Evolutionary conservation across 2,888 invertebrate species (phyloP), one percentile per base, ranked within the genome.

Genomic region (Hedychridium roseum): DNA sequence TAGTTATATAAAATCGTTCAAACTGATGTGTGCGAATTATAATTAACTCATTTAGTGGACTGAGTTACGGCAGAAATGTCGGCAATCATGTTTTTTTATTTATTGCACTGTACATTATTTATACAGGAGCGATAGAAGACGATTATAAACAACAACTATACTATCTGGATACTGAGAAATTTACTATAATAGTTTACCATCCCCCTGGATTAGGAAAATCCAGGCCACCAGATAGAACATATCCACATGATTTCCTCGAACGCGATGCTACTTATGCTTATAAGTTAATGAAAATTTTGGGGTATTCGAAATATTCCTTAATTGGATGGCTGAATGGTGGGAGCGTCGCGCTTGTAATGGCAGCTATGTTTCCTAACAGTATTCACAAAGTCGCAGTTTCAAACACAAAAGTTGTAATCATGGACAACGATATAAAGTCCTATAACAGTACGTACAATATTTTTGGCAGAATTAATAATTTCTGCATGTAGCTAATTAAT

Each of bases 271-370:
- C 84, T 18, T 78, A 80, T 53, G 92, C 90, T 9, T 81, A 84
- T 54, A 79, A 85, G 42, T 82, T 95, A 37, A 91, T 94, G 89
- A 82, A 86, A 80, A 80, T 80, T 32, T 72, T 94, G 5, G 85
- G 86, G 1, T 82, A 88, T 30, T 71, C 83, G 0, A 86, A 86
- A 60, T 92, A 87, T 77, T 92, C 92, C 0, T 66, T 94, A 6
- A 70, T 94, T 45, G 95, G 95, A 1, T 95, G 94, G 92, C 92
- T 92, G 79, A 92, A 93, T 79, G 95, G 95, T 17, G 95, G 92
- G 1, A 89, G 88, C 31, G 86, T 90, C 0, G 87, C 86, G 11
- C 78, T 95, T 56, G 86, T 94, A 20, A 71, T 91, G n/a, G 89
- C 93, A 2, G 89, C 88, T 1, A 85, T 84, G 48, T 84, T 88